phyloP scores from a whole-genome alignment of 2,113 vertebrate genomes.

The Cariama cristata region DNA sequence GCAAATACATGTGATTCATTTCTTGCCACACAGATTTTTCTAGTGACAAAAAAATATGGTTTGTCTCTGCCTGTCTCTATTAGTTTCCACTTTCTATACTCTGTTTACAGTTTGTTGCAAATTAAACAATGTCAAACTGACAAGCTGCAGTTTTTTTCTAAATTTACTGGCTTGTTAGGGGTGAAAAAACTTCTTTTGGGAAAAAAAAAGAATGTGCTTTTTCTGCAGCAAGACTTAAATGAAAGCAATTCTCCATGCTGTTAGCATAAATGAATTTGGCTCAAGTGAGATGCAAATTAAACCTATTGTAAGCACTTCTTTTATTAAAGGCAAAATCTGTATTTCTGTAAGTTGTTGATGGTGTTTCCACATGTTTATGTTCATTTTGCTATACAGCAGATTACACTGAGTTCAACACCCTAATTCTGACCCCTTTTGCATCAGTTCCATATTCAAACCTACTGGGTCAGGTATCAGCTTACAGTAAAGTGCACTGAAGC shows the following conservation, averaged over 20 bases:
- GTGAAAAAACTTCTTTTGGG: constrained; percentile 22
- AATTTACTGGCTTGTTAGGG: constrained; percentile 51
- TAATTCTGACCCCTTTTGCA: not conserved
- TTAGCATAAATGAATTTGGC: constrained; percentile 16
- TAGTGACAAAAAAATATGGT: constrained; percentile 39
- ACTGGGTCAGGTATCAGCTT: not conserved
- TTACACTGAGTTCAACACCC: not conserved
- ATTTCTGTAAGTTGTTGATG: not conserved
- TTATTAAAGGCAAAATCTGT: not conserved
- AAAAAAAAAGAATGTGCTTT: constrained; percentile 13
- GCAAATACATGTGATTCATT: constrained; percentile 25
- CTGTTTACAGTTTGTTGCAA: constrained; percentile 54
- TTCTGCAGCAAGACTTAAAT: constrained; percentile 32
- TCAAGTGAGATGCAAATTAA: constrained; percentile 23
- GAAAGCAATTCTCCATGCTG: constrained; percentile 8
- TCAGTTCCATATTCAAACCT: not conserved
- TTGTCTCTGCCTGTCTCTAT: constrained; percentile 35
- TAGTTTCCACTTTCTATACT: constrained; percentile 49
- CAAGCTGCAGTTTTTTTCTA: constrained; percentile 29
- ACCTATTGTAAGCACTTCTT: not conserved
- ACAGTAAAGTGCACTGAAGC: not conserved
- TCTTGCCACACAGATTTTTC: constrained; percentile 30
- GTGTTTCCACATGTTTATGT: not conserved
- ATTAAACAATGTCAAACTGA: constrained; percentile 62
- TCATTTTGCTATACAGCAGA: not conserved